phyloP scores from a whole-genome alignment of 2,797 vertebrate species.

The Mionectes olivaceus region DNA sequence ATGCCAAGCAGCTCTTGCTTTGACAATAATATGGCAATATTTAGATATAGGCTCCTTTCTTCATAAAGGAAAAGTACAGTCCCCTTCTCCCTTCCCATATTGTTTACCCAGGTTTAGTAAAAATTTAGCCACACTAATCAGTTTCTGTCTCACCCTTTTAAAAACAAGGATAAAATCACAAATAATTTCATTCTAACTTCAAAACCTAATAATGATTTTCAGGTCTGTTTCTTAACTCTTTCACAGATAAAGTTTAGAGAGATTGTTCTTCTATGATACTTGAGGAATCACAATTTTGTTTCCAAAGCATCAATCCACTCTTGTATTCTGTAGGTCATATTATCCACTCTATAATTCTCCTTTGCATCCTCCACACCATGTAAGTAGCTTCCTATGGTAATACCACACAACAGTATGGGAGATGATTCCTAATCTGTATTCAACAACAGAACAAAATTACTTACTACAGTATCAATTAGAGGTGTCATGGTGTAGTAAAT shows the following conservation, averaged over 20 bases:
- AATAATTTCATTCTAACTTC: not conserved
- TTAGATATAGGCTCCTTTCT: not conserved
- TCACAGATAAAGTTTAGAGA: not conserved
- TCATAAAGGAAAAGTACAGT: not conserved
- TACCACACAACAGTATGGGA: not conserved
- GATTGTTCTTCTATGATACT: not conserved
- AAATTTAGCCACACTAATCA: not conserved
- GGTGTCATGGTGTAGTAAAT: not conserved
- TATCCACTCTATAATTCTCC: not conserved
- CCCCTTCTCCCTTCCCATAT: not conserved
- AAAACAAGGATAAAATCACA: not conserved
- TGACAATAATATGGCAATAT: not conserved
- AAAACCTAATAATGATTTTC: not conserved
- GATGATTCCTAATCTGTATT: not conserved
- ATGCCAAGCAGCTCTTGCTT: not conserved
- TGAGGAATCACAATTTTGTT: fast-evolving
- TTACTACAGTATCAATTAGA: not conserved
- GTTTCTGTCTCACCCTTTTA: not conserved
- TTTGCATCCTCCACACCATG: not conserved
- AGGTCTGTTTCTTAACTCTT: not conserved
- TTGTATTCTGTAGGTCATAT: not conserved
- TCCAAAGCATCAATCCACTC: not conserved
- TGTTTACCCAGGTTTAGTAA: not conserved
- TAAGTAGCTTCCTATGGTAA: not conserved
- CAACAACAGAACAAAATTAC: not conserved